phyloP scores from a whole-genome alignment of 1,140 invertebrate species.

The Sarcophaga peregrina region DNA sequence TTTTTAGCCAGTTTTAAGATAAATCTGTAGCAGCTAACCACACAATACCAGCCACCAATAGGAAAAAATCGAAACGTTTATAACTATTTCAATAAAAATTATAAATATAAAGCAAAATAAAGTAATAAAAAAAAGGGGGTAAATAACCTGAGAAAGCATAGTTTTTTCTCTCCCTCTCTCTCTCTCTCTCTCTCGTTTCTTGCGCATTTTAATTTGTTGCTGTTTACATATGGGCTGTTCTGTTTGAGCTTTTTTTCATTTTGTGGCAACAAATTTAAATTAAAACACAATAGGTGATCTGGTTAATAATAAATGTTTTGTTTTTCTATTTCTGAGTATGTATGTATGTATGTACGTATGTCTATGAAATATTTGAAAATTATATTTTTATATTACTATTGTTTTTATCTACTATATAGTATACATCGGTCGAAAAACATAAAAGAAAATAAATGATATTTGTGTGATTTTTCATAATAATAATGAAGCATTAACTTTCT shows the following conservation, averaged over 20 bases:
- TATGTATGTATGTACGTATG: too few relatives aligned
- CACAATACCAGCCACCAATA: too few relatives aligned
- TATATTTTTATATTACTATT: not conserved
- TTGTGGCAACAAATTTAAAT: slow-evolving; percentile 20
- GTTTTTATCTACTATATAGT: not conserved
- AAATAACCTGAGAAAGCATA: slow-evolving; percentile 33
- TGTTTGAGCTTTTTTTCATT: too few relatives aligned
- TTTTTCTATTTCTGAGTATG: too few relatives aligned
- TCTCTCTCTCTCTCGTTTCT: not conserved
- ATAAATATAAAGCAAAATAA: not conserved
- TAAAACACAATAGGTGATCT: slow-evolving; percentile 30
- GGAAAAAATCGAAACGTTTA: not conserved
- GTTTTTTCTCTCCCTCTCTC: not conserved
- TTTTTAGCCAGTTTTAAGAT: not conserved
- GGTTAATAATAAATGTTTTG: too few relatives aligned
- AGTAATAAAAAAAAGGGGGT: not conserved
- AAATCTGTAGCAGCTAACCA: not conserved
- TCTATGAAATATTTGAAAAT: too few relatives aligned
- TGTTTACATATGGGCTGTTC: not conserved
- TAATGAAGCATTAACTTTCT: not conserved
- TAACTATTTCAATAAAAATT: not conserved
- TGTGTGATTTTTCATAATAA: too few relatives aligned
- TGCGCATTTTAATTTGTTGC: not conserved
- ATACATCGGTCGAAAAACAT: too few relatives aligned
- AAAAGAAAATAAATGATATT: too few relatives aligned